phyloP scores from a whole-genome alignment of 1,140 invertebrate genomes.

The Saccostrea glomerata region DNA sequence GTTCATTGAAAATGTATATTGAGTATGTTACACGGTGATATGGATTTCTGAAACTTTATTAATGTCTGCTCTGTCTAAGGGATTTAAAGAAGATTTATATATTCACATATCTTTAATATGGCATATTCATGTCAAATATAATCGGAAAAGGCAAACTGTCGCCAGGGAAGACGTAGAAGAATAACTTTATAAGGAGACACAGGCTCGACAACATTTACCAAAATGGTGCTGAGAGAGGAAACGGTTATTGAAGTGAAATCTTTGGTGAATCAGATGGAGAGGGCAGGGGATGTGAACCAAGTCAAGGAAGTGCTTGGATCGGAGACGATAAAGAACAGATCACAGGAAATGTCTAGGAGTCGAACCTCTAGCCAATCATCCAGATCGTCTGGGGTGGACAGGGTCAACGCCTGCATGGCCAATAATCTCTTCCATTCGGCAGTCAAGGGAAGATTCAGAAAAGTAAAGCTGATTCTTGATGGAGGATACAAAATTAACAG shows the following conservation, averaged over 20 bases:
- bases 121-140: constrained; percentile 5
- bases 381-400: constrained; percentile 38
- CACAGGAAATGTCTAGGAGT: neutral
- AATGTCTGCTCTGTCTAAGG: neutral
- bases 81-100: constrained; percentile 23
- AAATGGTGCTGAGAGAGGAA: constrained; percentile 65
- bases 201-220: neutral
- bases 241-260: constrained; percentile 59
- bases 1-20: neutral
- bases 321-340: neutral
- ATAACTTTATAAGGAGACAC: neutral
- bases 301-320: constrained; percentile 18
- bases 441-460: constrained; percentile 81
- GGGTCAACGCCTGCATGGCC: constrained; percentile 59
- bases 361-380: constrained; percentile 28
- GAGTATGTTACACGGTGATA: neutral
- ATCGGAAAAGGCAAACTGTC: neutral
- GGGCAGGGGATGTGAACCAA: constrained; percentile 41
- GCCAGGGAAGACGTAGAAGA: neutral
- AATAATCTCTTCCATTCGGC: constrained; percentile 68
- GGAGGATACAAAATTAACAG: constrained; percentile 92
- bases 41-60: neutral
- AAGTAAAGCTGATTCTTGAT: constrained; percentile 82
- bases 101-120: constrained; percentile 11
- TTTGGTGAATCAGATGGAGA: constrained; percentile 59